phyloP scores from a whole-genome alignment of 2,888 invertebrate genomes.

The Peribatodes rhomboidaria region DNA sequence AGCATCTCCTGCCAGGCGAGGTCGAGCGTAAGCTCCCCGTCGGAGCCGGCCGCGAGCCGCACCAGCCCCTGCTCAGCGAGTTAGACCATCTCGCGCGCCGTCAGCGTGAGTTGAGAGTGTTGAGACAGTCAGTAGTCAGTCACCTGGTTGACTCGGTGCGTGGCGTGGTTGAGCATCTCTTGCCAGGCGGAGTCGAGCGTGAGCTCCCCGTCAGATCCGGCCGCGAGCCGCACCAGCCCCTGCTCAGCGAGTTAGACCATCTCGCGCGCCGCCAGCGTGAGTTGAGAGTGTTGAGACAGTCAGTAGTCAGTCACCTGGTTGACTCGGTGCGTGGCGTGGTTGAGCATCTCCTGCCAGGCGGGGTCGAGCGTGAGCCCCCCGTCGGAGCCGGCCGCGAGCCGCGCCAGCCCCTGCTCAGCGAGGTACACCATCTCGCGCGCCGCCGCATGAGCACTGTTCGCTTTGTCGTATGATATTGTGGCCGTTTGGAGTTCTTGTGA shows the following conservation, averaged over 20 bases:
- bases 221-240: conserved; percentile 88
- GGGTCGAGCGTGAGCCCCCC: conserved; percentile 92
- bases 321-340: conserved; percentile 94
- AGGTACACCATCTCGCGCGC: conserved; percentile 95
- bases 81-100: conserved; percentile 95
- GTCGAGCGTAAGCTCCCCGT: conserved; percentile 90
- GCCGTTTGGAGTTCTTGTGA: conserved; percentile 94
- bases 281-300: too few species aligned
- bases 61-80: conserved; percentile 87
- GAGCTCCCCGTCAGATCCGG: conserved; percentile 85
- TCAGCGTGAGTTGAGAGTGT: too few species aligned
- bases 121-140: not conserved
- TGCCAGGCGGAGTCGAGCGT: conserved; percentile 91
- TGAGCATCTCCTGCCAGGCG: conserved; percentile 98
- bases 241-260: conserved; percentile 89
- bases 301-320: conserved; percentile 87
- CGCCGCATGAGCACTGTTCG: conserved; percentile 95
- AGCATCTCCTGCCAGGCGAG: conserved; percentile 99
- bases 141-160: conserved; percentile 20
- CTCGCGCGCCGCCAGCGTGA: conserved; percentile 96
- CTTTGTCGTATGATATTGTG: conserved; percentile 92
- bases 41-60: conserved; percentile 80
- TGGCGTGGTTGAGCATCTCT: conserved; percentile 91
- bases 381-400: conserved; percentile 81
- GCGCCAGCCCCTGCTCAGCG: conserved; percentile 87